A percentile compares a stretch with the other conserved stretches of the same genome.
phyloP scores from a whole-genome alignment of 2,113 vertebrate species.

The Phodopus roborovskii region DNA sequence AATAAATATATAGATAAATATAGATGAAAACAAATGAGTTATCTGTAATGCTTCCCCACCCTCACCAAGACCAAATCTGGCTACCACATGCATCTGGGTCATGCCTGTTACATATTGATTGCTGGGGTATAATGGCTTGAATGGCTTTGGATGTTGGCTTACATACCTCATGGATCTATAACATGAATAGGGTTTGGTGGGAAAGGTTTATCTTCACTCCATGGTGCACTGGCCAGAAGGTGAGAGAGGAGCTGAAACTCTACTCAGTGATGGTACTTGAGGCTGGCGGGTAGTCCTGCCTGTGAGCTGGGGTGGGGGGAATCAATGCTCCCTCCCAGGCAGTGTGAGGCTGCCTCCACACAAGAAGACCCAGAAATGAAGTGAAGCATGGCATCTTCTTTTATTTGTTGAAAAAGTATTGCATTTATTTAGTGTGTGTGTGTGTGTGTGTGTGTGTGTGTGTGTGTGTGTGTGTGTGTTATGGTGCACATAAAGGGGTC shows the following conservation, averaged over 20 bases:
- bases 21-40: not conserved
- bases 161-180: not conserved
- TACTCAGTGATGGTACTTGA: too few relatives aligned
- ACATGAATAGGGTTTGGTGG: not conserved
- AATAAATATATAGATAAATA: not conserved
- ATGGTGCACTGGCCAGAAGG: not conserved
- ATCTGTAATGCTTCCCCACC: not conserved
- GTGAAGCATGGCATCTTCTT: not conserved
- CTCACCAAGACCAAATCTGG: not conserved
- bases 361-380: not conserved
- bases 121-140: not conserved
- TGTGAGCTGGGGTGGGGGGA: not conserved
- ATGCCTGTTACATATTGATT: not conserved
- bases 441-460: too few relatives aligned
- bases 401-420: not conserved
- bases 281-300: not conserved
- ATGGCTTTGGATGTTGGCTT: not conserved
- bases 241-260: not conserved
- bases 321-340: not conserved
- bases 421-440: not conserved
- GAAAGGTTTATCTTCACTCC: not conserved
- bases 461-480: not conserved
- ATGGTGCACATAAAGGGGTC: not conserved
- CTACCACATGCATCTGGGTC: not conserved
- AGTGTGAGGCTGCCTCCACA: not conserved